Evolutionary conservation across 2,888 invertebrate species (phyloP), one percentile per base, ranked within the genome.

Genomic region (Teleiodes luculella): DNA sequence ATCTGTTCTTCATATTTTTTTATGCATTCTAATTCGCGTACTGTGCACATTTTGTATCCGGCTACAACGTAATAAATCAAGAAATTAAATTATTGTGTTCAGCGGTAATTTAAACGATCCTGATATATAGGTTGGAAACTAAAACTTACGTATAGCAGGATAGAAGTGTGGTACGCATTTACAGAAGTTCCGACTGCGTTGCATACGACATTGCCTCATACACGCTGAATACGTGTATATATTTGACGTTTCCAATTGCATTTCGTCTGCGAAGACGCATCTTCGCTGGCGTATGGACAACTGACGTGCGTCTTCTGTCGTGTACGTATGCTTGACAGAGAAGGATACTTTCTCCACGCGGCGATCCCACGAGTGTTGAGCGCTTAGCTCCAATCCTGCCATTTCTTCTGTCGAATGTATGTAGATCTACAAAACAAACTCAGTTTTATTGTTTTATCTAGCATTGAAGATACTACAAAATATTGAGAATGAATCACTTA

Each of bases 291-390:
- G 91, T 10, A 90, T 76, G 1, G 90, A 90, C 7, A 96, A 80
- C 65, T 95, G 95, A 0, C 92, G 86, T 0, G 95, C 94, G 68
- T 95, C 94, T 55, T 92, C 91, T 0, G 95, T 95, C 0, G 95
- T 95, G 72, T 95, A 95, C 0, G 95, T 95, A 70, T 94, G 93
- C 68, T 94, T 94, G 20, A 94, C 93, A 0, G 94, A 93, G 71
- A 95, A 93, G 0, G 91, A 91, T 0, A 93, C 91, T 63, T 90
- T 91, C 59, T 91, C 89, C 1, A 93, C 91, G 14, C 88, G 83
- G 8, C 88, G 91, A 43, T 92, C 91, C 95, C 95, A 95, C 1
- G 92, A 84, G 60, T 94, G 93, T 67, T 95, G 94, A 0, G 94
- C 92, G 65, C 91, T 92, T 64, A 92, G 91, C 62, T 94, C 94